Conservation (phyloP, 2,797 vertebrate genomes). For the Clarias laeviceps region DNA sequence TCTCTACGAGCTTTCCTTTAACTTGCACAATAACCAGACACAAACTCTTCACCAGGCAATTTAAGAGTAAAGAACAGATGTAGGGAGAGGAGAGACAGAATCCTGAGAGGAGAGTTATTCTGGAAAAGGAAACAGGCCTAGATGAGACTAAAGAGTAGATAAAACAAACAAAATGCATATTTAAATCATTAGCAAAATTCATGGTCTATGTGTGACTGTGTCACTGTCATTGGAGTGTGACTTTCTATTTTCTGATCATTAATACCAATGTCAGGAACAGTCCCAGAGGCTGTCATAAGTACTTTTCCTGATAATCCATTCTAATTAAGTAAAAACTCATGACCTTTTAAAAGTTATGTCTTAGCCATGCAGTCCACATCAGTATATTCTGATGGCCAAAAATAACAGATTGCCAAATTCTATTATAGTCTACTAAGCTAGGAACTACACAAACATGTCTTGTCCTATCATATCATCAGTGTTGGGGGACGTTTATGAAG, state of each 20-base stretch:
- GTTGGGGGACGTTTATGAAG: too few species aligned
- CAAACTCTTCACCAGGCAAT: constrained; percentile 37
- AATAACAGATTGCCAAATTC: not conserved
- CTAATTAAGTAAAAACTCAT: constrained; percentile 27
- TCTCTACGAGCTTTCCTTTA: constrained; percentile 37
- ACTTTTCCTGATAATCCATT: constrained; percentile 16
- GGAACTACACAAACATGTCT: not conserved
- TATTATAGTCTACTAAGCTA: not conserved
- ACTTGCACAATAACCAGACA: constrained; percentile 35
- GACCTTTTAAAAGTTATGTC: constrained; percentile 7
- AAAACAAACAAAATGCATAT: constrained; percentile 28
- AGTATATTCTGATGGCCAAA: not conserved
- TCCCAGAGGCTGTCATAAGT: constrained; percentile 11
- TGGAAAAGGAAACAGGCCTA: constrained; percentile 23
- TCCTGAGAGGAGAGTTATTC: constrained; percentile 34
- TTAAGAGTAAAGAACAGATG: constrained; percentile 25
- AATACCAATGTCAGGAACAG: constrained; percentile 5
- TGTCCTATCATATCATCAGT: not conserved
- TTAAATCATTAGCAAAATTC: not conserved
- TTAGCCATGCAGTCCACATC: not conserved
- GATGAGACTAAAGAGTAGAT: constrained; percentile 11
- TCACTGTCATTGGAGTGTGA: constrained; percentile 16
- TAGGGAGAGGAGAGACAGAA: constrained; percentile 7
- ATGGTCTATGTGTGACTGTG: not conserved
- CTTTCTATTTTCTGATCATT: constrained; percentile 16